Evolutionary conservation across 2,113 vertebrate species (phyloP), one percentile per base, ranked within the genome.

Genomic region (Vidua macroura): DNA sequence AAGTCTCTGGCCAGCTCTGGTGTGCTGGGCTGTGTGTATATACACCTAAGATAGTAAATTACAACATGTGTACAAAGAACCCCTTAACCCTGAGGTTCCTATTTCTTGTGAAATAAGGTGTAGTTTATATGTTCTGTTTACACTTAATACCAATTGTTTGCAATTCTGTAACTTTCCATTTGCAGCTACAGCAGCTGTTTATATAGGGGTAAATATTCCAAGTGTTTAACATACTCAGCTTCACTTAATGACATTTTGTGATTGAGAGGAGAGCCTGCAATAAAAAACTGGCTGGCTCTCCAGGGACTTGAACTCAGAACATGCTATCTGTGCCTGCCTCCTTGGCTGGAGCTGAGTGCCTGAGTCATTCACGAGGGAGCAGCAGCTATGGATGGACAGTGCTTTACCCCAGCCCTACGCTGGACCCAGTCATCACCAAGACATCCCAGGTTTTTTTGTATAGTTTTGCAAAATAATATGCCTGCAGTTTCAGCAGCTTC

Each of bases 151-250:
- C 76, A 70, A 62, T 86, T 88, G 76, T 96, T 88, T 93, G 70
- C 55, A 60, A 4, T 80, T 70, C 43, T 51, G 9, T 92, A 55
- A 48, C 43, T 77, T 92, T 15, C 35, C 27, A 22, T 85, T 83
- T 80, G 78, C 59, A 69, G 53, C 51, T 51, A 69, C 12, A 33
- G 59, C 75, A 81, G 39, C 88, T 95, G 92, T 94, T 95, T 94
- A 86, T 67, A 60, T 72, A 73, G 85, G 48, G 44, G 56, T n/a
- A 78, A 86, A 75, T 72, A 86, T 31, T 83, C 39, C 8, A 80
- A 94, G 78, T 81, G 52, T 86, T 95, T 88, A 90, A 72, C 76
- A 37, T 86, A 49, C 10, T 55, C 44, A 30, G 35, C 64, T 80
- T 94, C 31, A 19, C 44, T 88, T 78, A 67, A 43, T 78, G 79